A percentile compares a stretch with the other conserved stretches of the same genome.
Evolutionary conservation across 2,113 vertebrate genomes (phyloP).

Genomic region (Turdus rufiventris): DNA sequence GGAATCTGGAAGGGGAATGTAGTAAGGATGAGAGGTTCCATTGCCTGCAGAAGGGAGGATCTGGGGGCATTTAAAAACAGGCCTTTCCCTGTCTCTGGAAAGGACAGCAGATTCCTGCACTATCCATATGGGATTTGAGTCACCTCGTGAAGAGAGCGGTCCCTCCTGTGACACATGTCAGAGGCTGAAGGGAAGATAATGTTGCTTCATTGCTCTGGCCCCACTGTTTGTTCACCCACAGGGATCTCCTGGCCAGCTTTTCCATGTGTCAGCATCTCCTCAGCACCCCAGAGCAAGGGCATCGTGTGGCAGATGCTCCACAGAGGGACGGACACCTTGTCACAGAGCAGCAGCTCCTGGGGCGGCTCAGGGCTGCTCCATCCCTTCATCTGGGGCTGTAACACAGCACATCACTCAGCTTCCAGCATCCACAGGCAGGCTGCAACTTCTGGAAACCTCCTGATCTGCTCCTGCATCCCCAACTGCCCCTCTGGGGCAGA

Average conservation of each 20-base stretch:
- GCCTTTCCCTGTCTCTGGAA: neutral
- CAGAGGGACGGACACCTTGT: neutral
- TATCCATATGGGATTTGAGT: constrained; percentile 3
- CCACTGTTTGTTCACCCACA: neutral
- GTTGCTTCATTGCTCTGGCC: neutral
- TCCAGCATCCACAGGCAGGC: neutral
- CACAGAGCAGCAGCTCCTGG: neutral
- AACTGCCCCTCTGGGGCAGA: neutral
- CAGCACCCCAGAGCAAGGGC: constrained; percentile 34
- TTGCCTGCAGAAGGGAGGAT: neutral
- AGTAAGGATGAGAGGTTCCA: neutral
- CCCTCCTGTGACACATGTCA: neutral
- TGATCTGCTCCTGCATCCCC: neutral
- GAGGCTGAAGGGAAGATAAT: neutral
- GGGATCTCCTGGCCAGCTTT: neutral
- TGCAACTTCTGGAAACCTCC: neutral
- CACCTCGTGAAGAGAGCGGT: neutral
- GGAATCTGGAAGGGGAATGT: neutral
- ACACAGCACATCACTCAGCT: rapidly evolving
- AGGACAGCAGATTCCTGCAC: neutral
- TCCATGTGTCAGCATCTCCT: neutral
- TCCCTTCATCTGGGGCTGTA: neutral
- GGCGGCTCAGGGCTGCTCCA: neutral
- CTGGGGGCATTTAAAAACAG: neutral
- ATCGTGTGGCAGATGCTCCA: neutral